Conservation (phyloP, 2,888 invertebrate species). For the Pollenia amentaria region DNA sequence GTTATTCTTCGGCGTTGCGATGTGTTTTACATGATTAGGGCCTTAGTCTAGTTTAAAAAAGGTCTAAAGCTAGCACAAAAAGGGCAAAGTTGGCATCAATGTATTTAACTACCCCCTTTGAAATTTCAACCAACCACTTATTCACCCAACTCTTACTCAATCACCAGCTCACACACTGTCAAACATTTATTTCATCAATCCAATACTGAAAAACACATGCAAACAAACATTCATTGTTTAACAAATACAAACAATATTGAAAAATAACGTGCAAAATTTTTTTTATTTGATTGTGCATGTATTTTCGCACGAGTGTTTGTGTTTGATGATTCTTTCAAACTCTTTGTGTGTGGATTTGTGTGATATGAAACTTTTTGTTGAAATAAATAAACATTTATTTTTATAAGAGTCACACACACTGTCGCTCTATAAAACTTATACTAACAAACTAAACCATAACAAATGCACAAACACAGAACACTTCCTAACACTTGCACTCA, state of each 20-base stretch:
- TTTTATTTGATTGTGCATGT: constrained; percentile 33
- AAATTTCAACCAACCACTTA: not conserved
- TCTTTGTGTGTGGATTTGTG: not conserved
- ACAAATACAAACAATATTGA: constrained; percentile 49
- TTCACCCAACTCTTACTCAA: too few species aligned
- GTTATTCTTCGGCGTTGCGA: too few species aligned
- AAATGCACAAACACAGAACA: not conserved
- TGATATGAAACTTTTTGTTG: constrained; percentile 46
- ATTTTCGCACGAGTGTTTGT: constrained; percentile 1
- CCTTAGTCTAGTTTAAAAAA: too few species aligned
- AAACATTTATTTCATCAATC: not conserved
- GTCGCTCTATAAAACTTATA: constrained; percentile 15
- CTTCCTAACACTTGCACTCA: not conserved
- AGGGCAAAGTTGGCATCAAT: not conserved
- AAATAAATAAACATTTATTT: constrained; percentile 65
- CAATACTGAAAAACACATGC: constrained; percentile 6
- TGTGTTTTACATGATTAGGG: too few species aligned
- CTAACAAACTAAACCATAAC: not conserved
- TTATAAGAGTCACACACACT: constrained; percentile 43
- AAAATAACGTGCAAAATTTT: constrained; percentile 33
- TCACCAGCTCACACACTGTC: too few species aligned
- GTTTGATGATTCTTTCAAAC: not conserved
- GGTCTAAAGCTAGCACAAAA: too few species aligned
- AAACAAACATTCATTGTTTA: constrained; percentile 24
- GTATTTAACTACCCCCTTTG: not conserved